Conservation (phyloP, 2,113 vertebrate genomes). For the Marcusenius ussheri region DNA sequence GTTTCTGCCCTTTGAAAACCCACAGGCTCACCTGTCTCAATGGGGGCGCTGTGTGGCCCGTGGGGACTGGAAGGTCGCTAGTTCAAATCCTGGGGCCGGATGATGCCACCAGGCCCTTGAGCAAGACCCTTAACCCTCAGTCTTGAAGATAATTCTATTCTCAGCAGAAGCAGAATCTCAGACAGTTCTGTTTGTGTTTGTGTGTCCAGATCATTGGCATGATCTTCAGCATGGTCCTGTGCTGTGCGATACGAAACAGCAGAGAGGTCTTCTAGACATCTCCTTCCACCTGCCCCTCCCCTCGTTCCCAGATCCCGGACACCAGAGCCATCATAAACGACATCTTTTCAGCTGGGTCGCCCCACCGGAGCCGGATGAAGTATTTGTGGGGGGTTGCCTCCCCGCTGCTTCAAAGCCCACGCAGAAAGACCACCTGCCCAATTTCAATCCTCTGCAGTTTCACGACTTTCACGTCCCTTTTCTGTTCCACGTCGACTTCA, state of each 20-base stretch:
- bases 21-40: neutral
- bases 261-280: constrained; percentile 77
- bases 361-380: neutral
- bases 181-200: neutral
- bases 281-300: neutral
- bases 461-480: neutral
- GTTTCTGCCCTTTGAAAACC: neutral
- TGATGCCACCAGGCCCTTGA: neutral
- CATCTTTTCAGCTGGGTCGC: neutral
- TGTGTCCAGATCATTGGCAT: constrained; percentile 84
- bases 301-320: constrained; percentile 13
- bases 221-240: constrained; percentile 98
- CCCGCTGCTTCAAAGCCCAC: neutral
- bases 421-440: neutral
- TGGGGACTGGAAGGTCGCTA: neutral
- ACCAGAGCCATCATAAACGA: constrained; percentile 23
- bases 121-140: neutral
- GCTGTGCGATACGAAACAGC: constrained; percentile 87
- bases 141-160: neutral
- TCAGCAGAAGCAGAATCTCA: neutral
- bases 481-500: neutral
- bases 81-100: neutral
- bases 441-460: neutral
- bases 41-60: neutral
- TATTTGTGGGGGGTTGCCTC: neutral